Percentiles rank a stretch among this genome's conserved stretches.
These are phyloP conservation scores for Acronicta psi DNA, from an alignment of 2,888 invertebrate species.

Conservation along the genomic window DNA sequence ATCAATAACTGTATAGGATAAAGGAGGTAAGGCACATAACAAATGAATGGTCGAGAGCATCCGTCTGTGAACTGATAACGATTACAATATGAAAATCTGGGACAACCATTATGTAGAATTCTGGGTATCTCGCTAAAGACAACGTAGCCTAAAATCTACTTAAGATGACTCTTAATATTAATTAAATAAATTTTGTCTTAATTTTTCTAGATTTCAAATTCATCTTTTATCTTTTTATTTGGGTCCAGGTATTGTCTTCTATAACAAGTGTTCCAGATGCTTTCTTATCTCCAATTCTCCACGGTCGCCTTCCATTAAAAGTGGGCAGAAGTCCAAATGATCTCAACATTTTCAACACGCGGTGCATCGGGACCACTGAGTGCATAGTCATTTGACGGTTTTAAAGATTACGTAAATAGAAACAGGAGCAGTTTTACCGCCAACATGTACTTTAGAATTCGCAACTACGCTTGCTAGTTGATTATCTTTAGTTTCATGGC, in stretches of 20 bases:
- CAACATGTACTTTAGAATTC: constrained; percentile 7
- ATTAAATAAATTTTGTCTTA: too few species aligned
- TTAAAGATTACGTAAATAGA: constrained; percentile 19
- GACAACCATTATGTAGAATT: too few species aligned
- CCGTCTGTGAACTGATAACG: not conserved
- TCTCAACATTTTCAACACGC: constrained; percentile 18
- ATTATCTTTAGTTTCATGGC: not conserved
- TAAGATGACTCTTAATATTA: too few species aligned
- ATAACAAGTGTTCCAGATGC: not conserved
- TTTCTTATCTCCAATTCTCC: constrained; percentile 18
- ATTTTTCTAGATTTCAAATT: too few species aligned
- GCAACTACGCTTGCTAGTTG: not conserved
- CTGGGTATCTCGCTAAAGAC: too few species aligned
- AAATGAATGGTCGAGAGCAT: not conserved
- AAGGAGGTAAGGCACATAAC: not conserved
- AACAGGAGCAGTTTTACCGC: constrained; percentile 17
- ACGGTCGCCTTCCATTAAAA: constrained; percentile 22
- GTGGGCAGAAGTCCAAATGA: constrained; percentile 42
- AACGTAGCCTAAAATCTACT: too few species aligned
- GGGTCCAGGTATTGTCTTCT: not conserved
- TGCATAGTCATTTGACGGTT: constrained; percentile 6
- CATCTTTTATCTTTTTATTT: too few species aligned
- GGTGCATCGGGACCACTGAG: constrained; percentile 17
- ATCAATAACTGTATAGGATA: not conserved
- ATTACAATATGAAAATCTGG: not conserved